Percentiles rank a stretch among this genome's conserved stretches.
phyloP scores from a whole-genome alignment of 35 echinoderm and acorn worm species.

The Strongylocentrotus purpuratus region DNA sequence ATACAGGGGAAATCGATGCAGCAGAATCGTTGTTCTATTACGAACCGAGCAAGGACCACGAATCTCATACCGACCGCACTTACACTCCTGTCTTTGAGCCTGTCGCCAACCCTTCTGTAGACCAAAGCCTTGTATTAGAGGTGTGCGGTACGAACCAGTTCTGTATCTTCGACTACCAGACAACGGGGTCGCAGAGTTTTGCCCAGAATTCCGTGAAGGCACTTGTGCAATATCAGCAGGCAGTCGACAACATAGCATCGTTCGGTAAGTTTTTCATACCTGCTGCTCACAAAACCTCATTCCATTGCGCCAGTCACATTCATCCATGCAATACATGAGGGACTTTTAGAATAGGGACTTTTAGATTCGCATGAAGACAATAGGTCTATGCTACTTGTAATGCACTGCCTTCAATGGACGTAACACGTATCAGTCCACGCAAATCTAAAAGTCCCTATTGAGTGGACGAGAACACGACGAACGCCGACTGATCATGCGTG shows the following conservation, averaged over 20 bases:
- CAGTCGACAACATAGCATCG: not conserved
- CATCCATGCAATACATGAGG: not conserved
- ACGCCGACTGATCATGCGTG: no score
- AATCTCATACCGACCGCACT: not conserved
- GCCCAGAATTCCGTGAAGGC: not conserved
- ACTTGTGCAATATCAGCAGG: not conserved
- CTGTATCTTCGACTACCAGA: conserved; percentile 34
- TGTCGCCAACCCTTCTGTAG: not conserved
- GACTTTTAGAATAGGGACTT: no score
- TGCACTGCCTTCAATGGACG: no score
- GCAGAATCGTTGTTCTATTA: conserved; percentile 8
- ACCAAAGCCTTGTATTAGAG: not conserved
- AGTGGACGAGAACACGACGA: no score
- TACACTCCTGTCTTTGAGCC: not conserved
- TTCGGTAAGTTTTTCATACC: not conserved
- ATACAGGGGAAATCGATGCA: not conserved
- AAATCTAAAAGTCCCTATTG: no score
- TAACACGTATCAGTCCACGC: no score
- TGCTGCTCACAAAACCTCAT: not conserved
- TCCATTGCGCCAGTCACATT: not conserved
- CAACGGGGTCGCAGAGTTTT: not conserved
- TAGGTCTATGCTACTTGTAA: no score
- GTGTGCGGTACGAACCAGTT: conserved; percentile 18
- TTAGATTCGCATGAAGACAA: no score
- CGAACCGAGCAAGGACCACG: not conserved